Evolutionary conservation across 1,140 invertebrate species (phyloP), one percentile per base, ranked within the genome.

Genomic region (Diabrotica virgifera): DNA sequence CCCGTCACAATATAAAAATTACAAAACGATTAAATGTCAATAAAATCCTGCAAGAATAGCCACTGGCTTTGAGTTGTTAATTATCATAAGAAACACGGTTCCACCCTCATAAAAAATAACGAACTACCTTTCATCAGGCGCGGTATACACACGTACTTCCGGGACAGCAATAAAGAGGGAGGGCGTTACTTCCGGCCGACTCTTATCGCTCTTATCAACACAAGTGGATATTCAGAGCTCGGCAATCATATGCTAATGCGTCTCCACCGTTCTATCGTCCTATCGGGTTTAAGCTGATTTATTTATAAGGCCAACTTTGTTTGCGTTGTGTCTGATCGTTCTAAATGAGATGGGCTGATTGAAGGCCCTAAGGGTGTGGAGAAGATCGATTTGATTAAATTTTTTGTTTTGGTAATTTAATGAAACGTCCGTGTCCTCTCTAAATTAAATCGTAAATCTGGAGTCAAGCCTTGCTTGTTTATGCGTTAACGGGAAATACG

Each of bases 101-200:
- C n/a, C 61, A 35, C 65, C 65, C 63, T 62, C 59, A 55, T 70
- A 70, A 70, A 70, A 70, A 70, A 70, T 70, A 70, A 70, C 69
- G 69, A 70, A 70, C 65, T 70, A 62, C 65, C 69, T 70, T 70
- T 70, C 69, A 70, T 70, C 69, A 70, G 69, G 69, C 65, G 69
- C 65, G 59, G 63, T 63, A 69, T 69, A 69, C 62, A 69, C 68
- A 69, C 68, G 64, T 69, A 70, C 69, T 67, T 70, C 69, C 69
- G 63, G 63, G 56, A 65, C 60, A 65, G 69, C 69, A 70, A 70
- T 70, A 70, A 70, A 70, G 66, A 62, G 66, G 69, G 69, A 68
- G 66, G 59, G 69, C 61, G 69, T 70, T 52, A 67, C 66, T 70
- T 70, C 69, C 69, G 66, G 66, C 46, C 63, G 69, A 68, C 63